A percentile compares a stretch with the other conserved stretches of the same genome.
These are phyloP conservation scores for Actinemys pallida DNA, from an alignment of 2,113 vertebrate genomes.

Conservation along the genomic window DNA sequence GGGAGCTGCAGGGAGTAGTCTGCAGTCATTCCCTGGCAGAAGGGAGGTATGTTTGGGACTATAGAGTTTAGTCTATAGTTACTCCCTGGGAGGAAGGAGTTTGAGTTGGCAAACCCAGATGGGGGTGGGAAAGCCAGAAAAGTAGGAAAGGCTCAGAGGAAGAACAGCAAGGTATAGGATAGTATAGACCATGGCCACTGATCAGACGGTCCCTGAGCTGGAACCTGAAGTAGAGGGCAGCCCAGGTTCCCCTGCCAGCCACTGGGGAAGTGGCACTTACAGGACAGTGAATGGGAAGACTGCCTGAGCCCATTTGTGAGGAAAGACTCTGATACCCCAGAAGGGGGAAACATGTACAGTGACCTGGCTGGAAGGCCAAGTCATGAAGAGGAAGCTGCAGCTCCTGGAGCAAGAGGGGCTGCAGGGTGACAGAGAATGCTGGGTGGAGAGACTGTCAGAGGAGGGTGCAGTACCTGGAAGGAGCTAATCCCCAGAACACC, in stretches of 20 bases:
- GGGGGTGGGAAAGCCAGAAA: not conserved
- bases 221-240: not conserved
- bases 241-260: not conserved
- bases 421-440: not conserved
- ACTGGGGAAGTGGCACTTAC: not conserved
- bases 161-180: not conserved
- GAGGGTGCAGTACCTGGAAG: not conserved
- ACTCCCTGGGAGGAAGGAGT: not conserved
- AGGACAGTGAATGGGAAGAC: not conserved
- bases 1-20: not conserved
- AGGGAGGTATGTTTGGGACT: too few relatives aligned
- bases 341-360: not conserved
- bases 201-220: not conserved
- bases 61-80: too few relatives aligned
- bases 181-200: not conserved
- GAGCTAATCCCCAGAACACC: not conserved
- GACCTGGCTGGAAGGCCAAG: not conserved
- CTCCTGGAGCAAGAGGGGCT: not conserved
- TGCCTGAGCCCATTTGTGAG: not conserved
- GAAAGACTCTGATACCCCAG: not conserved
- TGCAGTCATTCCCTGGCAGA: not conserved
- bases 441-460: not conserved
- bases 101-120: not conserved
- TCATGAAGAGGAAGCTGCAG: not conserved
- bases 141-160: not conserved